Evolutionary conservation across 1,140 invertebrate species (phyloP).

Genomic region (Polyergus mexicanus): DNA sequence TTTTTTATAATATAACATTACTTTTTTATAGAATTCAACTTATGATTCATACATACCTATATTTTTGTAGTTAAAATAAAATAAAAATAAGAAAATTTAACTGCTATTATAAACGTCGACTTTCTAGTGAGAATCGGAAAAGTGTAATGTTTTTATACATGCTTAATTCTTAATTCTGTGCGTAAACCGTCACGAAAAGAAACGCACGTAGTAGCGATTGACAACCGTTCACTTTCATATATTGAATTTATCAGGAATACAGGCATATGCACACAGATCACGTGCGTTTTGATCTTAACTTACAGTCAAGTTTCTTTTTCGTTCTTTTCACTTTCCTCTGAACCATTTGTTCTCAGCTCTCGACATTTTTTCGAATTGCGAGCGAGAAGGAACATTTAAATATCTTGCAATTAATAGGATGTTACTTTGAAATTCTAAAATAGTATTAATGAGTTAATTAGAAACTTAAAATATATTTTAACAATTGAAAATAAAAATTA

Average conservation of each 20-base stretch:
- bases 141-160: conserved; percentile 23
- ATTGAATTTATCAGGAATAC: background rate
- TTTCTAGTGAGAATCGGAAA: conserved; percentile 44
- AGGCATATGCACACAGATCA: background rate
- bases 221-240: conserved; percentile 44
- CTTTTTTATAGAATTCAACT: background rate
- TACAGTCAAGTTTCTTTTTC: conserved; percentile 7
- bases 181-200: conserved; percentile 10
- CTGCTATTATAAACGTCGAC: background rate
- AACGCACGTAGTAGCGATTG: conserved; percentile 12
- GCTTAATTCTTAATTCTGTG: conserved; percentile 36
- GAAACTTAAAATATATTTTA: background rate
- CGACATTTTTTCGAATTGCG: background rate
- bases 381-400: background rate
- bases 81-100: background rate
- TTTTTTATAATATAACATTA: background rate
- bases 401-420: too few species aligned
- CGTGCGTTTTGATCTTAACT: conserved; percentile 7
- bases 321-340: conserved; percentile 15
- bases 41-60: background rate
- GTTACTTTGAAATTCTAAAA: too few species aligned
- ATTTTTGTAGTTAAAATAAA: background rate
- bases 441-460: background rate
- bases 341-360: background rate
- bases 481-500: too few species aligned